Evolutionary conservation across 23 tunicate species (phyloP), one percentile per base, ranked within the genome.

Genomic region (Ciona savignyi): DNA sequence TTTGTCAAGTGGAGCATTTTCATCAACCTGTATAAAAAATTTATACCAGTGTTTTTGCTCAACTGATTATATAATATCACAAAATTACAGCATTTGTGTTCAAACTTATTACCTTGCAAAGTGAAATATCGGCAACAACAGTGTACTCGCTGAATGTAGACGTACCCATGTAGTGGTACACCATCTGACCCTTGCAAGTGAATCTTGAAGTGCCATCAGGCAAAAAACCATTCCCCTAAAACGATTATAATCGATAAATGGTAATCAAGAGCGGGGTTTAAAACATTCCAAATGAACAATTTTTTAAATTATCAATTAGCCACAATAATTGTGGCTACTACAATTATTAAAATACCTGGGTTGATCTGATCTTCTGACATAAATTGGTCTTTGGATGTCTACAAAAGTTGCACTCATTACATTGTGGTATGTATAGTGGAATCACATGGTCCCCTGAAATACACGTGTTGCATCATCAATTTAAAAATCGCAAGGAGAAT

Each of bases 61-160:
- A n/a, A n/a, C n/a, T n/a, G n/a, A n/a, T n/a, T n/a, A n/a, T n/a
- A n/a, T 26, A 2, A 70, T 30, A 32, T 70, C 2, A 60, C 60
- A 19, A 65, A 65, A 19, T 23, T 65, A 65, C 15, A 23, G 19
- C 15, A 23, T 19, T 65, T 26, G 21, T 30, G 64, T 30, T 27
- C 27, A 35, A 26, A 25, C 23, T 27, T 32, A 23, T n/a, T 51
- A 92, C 98, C 71, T 86, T 86, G 84, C 98, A 93, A 25, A 93
- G 34, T 63, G 98, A 93, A 22, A 93, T 86, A 73, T 86, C 98
- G 30, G 94, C 98, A 25, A 87, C 98, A 11, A 93, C 95, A 35
- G 98, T 86, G 61, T 86, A 93, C 65, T 93, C 86, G 34, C 93
- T 86, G 83, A 93, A 93, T 11, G 98, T 93, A 23, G 98, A 93